These are phyloP conservation scores for Drosophila meridiana DNA, from an alignment of 2,888 invertebrate species.

Conservation along the genomic window DNA sequence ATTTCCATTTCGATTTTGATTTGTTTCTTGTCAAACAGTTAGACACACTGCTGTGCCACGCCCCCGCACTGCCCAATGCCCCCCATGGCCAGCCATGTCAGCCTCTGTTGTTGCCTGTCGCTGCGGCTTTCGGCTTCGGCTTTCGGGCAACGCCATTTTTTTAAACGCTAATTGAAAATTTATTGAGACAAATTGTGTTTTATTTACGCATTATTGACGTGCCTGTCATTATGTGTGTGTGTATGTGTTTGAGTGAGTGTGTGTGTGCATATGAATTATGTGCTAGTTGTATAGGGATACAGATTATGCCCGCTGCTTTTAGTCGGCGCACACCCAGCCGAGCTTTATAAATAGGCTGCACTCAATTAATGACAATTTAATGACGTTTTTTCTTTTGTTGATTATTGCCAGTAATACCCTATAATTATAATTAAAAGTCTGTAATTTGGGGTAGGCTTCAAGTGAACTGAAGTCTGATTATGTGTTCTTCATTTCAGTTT, in stretches of 20 bases:
- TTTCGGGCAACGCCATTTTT: conserved; percentile 46
- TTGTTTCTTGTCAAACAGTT: conserved; percentile 75
- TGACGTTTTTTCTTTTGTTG: conserved; percentile 21
- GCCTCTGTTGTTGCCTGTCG: conserved; percentile 21
- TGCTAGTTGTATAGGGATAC: conserved; percentile 38
- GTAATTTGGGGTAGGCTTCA: background rate
- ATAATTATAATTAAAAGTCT: background rate
- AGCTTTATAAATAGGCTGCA: conserved; percentile 47
- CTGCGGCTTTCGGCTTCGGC: conserved; percentile 32
- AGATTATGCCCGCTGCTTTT: conserved; percentile 17
- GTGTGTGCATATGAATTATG: conserved; percentile 42
- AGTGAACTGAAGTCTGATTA: background rate
- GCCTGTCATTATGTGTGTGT: conserved; percentile 5
- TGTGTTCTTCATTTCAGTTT: too few relatives aligned
- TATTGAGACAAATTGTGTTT: conserved; percentile 77
- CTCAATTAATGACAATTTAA: conserved; percentile 60
- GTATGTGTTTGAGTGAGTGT: conserved; percentile 2
- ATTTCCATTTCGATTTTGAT: conserved; percentile 80
- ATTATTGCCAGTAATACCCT: conserved; percentile 13
- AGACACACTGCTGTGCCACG: conserved; percentile 54
- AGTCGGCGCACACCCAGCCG: conserved; percentile 6
- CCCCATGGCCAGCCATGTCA: background rate
- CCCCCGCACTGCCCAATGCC: conserved; percentile 16
- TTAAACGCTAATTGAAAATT: conserved; percentile 76
- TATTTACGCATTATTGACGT: conserved; percentile 56